Conservation (phyloP, 2,113 vertebrate species). For the Chunga burmeisteri region DNA sequence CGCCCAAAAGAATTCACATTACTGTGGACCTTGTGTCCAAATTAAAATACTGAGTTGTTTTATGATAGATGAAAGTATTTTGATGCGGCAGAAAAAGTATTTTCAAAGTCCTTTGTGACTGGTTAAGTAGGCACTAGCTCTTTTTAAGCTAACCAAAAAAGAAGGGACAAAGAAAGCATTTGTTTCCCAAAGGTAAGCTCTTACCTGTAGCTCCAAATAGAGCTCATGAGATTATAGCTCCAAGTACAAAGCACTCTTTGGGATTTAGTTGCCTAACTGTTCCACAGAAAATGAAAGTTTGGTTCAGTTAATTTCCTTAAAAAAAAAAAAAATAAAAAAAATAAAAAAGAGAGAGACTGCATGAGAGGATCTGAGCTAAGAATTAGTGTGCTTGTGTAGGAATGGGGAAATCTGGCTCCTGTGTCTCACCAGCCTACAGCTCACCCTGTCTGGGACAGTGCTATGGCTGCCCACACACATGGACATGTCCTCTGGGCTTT, state of each 20-base stretch:
- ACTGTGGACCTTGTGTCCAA: background rate
- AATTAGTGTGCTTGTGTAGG: no score
- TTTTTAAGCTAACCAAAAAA: background rate
- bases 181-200: background rate
- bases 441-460: background rate
- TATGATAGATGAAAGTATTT: background rate
- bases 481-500: background rate
- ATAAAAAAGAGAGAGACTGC: no score
- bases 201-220: background rate
- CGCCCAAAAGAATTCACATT: background rate
- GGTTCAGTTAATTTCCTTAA: accelerated
- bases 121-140: background rate
- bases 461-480: accelerated
- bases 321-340: no score
- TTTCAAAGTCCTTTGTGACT: background rate
- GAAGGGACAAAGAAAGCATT: background rate
- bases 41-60: background rate
- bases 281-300: background rate
- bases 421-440: background rate
- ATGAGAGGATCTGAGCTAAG: background rate
- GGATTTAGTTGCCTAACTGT: background rate
- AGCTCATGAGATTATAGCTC: background rate
- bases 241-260: background rate
- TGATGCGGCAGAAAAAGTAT: background rate
- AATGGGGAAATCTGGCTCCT: background rate